These are phyloP conservation scores for Scalopus aquaticus DNA, from an alignment of 2,113 vertebrate species.

Conservation along the genomic window DNA sequence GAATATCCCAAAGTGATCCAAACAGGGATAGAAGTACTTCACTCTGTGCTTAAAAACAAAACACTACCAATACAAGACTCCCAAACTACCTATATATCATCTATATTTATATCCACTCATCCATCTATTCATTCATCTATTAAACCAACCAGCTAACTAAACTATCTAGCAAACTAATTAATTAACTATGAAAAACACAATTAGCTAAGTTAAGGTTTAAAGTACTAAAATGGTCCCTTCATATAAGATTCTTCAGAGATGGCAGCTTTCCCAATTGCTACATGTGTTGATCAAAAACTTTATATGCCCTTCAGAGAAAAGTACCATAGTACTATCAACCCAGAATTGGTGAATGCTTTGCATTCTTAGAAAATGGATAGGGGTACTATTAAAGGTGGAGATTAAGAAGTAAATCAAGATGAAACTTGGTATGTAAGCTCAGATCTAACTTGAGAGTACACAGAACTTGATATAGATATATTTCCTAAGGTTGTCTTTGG, in stretches of 20 bases:
- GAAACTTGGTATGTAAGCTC: not conserved
- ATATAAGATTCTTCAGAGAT: not conserved
- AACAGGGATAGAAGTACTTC: not conserved
- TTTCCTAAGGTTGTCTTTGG: not conserved
- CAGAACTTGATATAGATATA: not conserved
- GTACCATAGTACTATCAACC: not conserved
- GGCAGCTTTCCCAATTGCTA: not conserved
- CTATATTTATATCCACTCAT: not conserved
- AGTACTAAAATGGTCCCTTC: not conserved
- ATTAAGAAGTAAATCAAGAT: not conserved
- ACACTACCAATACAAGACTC: not conserved
- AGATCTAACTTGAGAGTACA: not conserved
- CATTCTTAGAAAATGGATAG: not conserved
- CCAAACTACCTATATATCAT: not conserved
- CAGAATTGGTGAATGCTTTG: not conserved
- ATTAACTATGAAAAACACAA: not conserved
- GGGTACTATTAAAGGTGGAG: not conserved
- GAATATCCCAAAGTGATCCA: not conserved
- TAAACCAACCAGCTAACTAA: not conserved
- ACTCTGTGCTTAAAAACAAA: not conserved
- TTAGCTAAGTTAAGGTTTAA: not conserved
- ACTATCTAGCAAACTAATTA: not conserved
- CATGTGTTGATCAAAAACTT: rapidly evolving
- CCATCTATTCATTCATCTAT: not conserved
- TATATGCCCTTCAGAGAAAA: not conserved